Percentiles rank a stretch among this genome's conserved stretches.
Evolutionary conservation across 2,113 vertebrate species (phyloP).

Genomic region (Petroica traversi): DNA sequence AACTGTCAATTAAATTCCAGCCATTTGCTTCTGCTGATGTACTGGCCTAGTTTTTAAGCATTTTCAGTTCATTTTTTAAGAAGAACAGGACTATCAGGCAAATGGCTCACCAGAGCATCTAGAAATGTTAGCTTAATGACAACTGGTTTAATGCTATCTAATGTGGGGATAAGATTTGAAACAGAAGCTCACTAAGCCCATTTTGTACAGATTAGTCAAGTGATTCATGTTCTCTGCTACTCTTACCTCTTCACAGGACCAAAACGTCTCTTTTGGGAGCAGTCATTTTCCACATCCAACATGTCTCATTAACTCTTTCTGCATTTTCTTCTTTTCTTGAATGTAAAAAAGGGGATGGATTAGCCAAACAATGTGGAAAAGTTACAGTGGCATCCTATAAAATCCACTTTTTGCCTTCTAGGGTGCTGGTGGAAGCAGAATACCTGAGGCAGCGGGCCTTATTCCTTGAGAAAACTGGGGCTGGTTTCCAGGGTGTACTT

Average conservation of each 20-base stretch:
- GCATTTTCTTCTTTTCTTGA: background rate
- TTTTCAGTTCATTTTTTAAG: background rate
- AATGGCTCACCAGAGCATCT: background rate
- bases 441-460: background rate
- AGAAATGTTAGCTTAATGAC: constrained; percentile 6
- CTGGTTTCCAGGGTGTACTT: background rate
- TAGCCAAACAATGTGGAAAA: background rate
- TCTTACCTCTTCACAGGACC: background rate
- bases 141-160: background rate
- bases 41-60: background rate
- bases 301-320: background rate
- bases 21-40: background rate
- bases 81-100: background rate
- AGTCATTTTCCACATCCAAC: background rate
- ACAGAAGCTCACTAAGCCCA: background rate
- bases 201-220: constrained; percentile 21
- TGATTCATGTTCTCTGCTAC: background rate
- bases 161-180: constrained; percentile 7
- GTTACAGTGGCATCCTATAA: background rate
- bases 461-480: background rate
- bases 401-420: background rate
- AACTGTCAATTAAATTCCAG: background rate
- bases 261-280: background rate
- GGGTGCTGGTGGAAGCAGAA: background rate
- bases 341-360: background rate